Evolutionary conservation across 2,797 vertebrate species (phyloP), one percentile per base, ranked within the genome.

Genomic region (Morus bassanus): DNA sequence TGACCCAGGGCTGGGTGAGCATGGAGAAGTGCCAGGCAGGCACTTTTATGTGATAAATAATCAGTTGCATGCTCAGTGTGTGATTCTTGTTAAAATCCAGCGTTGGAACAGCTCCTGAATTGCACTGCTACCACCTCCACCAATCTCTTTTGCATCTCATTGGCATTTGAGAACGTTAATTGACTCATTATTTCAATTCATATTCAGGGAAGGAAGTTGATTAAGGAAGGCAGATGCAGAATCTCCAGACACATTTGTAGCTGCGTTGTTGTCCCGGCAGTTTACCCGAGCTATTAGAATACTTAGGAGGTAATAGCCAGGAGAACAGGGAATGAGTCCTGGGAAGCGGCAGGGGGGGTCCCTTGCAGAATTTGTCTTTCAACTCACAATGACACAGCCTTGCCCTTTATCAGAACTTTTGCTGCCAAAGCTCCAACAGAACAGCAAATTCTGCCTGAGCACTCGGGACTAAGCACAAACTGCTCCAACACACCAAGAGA

Each of bases 141-240:
- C 96, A 97, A 96, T 95, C 98, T 98, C 95, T 97, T 98, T 96
- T 98, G 98, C 98, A 98, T 98, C 98, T 98, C 98, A 98, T 98
- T 98, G 98, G 98, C 98, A 98, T 98, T 99, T 99, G 98, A 98
- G 98, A 98, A 98, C 98, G 96, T 98, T 99, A 99, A 99, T 99
- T 99, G 98, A 99, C 98, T 99, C 98, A 99, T 99, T 99, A 99
- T 98, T 98, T 98, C 97, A 97, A 98, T 98, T 98, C 97, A 97
- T 98, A 98, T 98, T 98, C 98, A 96, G 98, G 97, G 98, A 97
- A 98, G 98, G 96, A 98, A 98, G 98, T 97, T 99, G 98, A 99
- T 99, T 99, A 99, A 98, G 98, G 97, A 85, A 98, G 98, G 98
- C 98, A 99, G 98, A 98, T 98, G 98, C 98, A 98, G 98, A 96